phyloP scores from a whole-genome alignment of 2,113 vertebrate genomes.

The Antigone vipio region DNA sequence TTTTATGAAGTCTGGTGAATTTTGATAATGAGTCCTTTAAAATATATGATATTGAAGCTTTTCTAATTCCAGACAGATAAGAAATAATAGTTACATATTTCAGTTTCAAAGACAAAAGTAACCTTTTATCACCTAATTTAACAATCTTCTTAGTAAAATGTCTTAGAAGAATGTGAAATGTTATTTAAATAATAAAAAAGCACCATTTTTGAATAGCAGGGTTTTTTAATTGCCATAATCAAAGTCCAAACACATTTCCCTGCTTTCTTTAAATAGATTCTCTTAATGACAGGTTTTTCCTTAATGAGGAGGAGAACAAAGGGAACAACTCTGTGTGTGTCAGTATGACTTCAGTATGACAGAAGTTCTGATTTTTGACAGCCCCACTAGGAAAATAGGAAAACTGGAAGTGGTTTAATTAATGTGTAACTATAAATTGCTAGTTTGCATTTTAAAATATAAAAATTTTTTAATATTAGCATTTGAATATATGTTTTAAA shows the following conservation, averaged over 20 bases:
- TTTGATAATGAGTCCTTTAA: constrained; percentile 71
- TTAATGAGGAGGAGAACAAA: constrained; percentile 7
- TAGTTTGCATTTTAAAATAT: constrained; percentile 36
- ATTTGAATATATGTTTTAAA: constrained; percentile 21
- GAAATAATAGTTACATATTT: constrained; percentile 68
- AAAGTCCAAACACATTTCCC: constrained; percentile 64
- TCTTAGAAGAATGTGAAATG: constrained; percentile 57
- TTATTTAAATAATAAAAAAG: constrained; percentile 69
- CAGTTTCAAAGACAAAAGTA: constrained; percentile 71
- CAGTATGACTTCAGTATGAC: not conserved
- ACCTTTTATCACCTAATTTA: constrained; percentile 75
- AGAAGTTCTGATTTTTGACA: constrained; percentile 1
- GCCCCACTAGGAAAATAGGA: not conserved
- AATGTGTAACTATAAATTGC: not conserved
- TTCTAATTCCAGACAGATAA: constrained; percentile 67
- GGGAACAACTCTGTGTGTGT: not conserved
- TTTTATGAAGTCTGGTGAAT: constrained; percentile 65
- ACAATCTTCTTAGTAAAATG: constrained; percentile 44
- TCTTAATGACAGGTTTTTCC: constrained; percentile 42
- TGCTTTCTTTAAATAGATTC: constrained; percentile 37
- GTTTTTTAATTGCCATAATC: constrained; percentile 69
- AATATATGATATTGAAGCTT: constrained; percentile 48
- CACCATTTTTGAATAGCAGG: constrained; percentile 13
- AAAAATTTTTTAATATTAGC: not conserved
- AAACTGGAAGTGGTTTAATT: not conserved